phyloP scores from a whole-genome alignment of 2,797 vertebrate species.

The Cheracebus regulus region DNA sequence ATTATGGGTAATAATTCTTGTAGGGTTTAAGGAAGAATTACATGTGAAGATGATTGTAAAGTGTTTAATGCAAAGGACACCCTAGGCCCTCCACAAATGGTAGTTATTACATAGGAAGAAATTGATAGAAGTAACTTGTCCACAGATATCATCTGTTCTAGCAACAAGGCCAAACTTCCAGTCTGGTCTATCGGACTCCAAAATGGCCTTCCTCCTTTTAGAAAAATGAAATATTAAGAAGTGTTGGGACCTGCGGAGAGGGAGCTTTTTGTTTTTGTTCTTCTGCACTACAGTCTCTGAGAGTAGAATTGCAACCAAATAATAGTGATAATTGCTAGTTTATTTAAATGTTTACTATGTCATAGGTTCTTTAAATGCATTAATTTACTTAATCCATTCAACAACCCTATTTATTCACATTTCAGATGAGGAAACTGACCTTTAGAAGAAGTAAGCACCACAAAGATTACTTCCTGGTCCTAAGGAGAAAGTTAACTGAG shows the following conservation, averaged over 20 bases:
- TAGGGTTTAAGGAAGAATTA: neutral
- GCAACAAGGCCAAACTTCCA: neutral
- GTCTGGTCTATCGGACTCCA: neutral
- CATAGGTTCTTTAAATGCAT: neutral
- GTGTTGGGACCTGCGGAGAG: neutral
- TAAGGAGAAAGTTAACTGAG: neutral
- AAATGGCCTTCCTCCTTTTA: neutral
- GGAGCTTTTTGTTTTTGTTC: neutral
- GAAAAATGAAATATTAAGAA: neutral
- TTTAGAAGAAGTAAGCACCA: neutral
- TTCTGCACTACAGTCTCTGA: neutral
- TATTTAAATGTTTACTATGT: neutral
- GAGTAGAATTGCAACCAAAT: neutral
- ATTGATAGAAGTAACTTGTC: neutral
- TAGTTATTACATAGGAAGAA: neutral
- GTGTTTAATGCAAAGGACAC: neutral
- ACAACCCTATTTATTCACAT: neutral
- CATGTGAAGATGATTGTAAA: neutral
- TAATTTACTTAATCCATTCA: neutral
- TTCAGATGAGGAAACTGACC: constrained; percentile 10
- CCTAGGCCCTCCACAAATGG: neutral
- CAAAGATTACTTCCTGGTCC: neutral
- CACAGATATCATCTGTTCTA: neutral
- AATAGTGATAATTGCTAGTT: neutral
- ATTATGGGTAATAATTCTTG: neutral